Evolutionary conservation across 2,797 vertebrate genomes (phyloP).

Genomic region (Linurgus olivaceus): DNA sequence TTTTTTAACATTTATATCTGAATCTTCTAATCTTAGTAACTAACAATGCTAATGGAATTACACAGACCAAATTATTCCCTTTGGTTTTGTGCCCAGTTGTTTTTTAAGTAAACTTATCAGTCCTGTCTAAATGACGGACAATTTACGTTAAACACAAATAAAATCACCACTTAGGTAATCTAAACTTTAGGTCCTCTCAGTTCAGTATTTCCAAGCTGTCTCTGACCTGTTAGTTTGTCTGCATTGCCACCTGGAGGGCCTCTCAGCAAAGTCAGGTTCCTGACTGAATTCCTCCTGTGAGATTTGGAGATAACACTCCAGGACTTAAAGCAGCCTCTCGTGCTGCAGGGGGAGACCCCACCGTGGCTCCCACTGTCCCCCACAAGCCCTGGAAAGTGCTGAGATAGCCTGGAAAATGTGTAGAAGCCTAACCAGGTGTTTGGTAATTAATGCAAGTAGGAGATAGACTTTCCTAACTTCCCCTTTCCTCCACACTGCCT

Average conservation of each 20-base stretch:
- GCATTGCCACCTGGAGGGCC: constrained; percentile 63
- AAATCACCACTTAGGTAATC: background rate
- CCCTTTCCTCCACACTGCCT: background rate
- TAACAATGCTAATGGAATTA: background rate
- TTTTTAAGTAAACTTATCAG: background rate
- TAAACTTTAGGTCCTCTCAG: background rate
- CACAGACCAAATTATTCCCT: background rate
- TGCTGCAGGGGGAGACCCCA: background rate
- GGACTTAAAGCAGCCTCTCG: background rate
- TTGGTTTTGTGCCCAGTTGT: background rate
- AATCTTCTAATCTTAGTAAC: background rate
- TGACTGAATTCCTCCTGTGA: background rate
- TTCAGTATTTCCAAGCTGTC: background rate
- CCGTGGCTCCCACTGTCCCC: rapidly evolving
- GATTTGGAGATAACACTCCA: background rate
- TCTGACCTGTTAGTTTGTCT: constrained; percentile 49
- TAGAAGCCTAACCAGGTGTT: background rate
- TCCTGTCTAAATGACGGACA: background rate
- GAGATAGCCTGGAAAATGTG: background rate
- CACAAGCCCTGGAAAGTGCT: background rate
- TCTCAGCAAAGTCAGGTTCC: constrained; percentile 23
- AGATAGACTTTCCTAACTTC: background rate
- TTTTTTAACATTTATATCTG: background rate
- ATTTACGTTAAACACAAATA: background rate
- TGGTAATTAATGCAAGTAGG: background rate